Evolutionary conservation across 2,888 invertebrate species (phyloP), one percentile per base, ranked within the genome.

Genomic region (Euzetes globulus): DNA sequence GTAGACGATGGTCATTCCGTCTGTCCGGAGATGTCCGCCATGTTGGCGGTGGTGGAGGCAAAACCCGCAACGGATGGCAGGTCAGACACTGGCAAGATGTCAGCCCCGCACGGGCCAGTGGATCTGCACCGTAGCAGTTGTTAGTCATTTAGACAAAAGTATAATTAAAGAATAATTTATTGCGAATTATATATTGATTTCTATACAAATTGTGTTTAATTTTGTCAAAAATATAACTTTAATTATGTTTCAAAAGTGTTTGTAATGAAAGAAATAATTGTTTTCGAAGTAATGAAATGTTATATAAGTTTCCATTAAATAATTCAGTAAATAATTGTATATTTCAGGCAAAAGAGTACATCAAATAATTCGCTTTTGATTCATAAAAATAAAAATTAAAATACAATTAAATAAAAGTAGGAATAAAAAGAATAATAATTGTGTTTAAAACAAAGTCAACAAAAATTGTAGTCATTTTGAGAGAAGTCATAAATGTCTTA

Each of bases 171-270:
- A 7, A 13, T 19, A n/a, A 7, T 47, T 47, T 17, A 17, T 15
- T 47, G 47, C 13, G 17, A 47, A 15, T 47, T 47, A 47, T 22
- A 19, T 19, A 55, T 25, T 25, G 25, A 19, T 19, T 55, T 55
- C 55, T 55, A 55, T 55, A 55, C 33, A 19, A 55, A 55, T 25
- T 19, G 55, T 25, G 11, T 19, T 55, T 2, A 25, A 19, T 55
- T 55, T 55, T 55, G 55, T n/a, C 22, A 55, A 55, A 55, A 55
- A 55, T 55, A 55, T 55, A 55, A 55, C n/a, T 55, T 55, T 55
- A 55, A 11, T 19, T 55, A 17, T 55, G 22, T 55, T 25, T 55
- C 19, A 55, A 3, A 47, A 47, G 17, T 15, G 17, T 47, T 15
- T 15, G 2, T 47, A 15, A 47, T 47, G 47, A 13, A 47, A 41